Evolutionary conservation across 2,113 vertebrate species (phyloP).

Genomic region (Phoxinus phoxinus): DNA sequence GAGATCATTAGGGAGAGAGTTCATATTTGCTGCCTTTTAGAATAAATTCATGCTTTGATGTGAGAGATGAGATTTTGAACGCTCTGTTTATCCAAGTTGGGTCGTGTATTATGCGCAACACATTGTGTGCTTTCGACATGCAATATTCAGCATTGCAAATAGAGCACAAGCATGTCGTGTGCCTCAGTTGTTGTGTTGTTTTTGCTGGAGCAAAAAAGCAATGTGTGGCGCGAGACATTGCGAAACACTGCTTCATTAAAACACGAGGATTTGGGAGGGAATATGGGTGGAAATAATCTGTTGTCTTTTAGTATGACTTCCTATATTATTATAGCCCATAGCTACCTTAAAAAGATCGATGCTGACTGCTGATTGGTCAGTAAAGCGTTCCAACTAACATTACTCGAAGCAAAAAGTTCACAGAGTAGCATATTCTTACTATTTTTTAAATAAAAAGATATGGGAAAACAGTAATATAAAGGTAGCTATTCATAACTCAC

Average conservation of each 20-base stretch:
- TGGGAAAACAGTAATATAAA: neutral
- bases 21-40: constrained; percentile 70
- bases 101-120: constrained; percentile 66
- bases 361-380: neutral
- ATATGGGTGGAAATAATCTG: neutral
- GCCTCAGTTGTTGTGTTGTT: constrained; percentile 50
- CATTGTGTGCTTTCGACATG: constrained; percentile 62
- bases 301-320: neutral
- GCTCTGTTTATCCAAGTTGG: constrained; percentile 66
- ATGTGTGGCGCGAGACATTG: constrained; percentile 22
- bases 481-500: neutral
- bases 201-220: constrained; percentile 47
- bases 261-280: neutral
- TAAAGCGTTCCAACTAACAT: neutral
- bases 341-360: neutral
- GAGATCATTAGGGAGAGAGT: constrained; percentile 76
- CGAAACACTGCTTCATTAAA: neutral
- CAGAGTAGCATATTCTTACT: neutral
- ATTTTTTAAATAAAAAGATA: neutral
- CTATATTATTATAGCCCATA: neutral
- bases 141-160: constrained; percentile 64
- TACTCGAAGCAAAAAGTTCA: neutral
- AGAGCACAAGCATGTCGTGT: constrained; percentile 52
- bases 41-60: constrained; percentile 70
- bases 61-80: constrained; percentile 64